Evolutionary conservation across 2,888 invertebrate species (phyloP).

Genomic region (Chydorus sphaericus): DNA sequence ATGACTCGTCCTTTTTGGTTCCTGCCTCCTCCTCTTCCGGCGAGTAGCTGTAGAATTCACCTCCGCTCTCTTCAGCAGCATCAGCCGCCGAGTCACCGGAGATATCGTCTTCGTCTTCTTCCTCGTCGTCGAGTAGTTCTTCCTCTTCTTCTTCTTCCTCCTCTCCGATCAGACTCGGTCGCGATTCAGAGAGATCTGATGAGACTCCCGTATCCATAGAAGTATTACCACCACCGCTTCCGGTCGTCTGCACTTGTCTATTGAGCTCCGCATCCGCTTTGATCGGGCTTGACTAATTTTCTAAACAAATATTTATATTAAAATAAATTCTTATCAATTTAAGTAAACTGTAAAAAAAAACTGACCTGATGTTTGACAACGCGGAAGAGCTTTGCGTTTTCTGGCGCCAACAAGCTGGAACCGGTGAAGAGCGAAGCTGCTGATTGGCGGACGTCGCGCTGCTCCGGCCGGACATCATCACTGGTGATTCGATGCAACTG

Average conservation of each 20-base stretch:
- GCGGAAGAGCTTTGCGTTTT: conserved; percentile 15
- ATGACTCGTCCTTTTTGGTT: background rate
- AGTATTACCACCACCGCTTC: background rate
- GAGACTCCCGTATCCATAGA: conserved; percentile 10
- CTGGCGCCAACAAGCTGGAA: conserved; percentile 13
- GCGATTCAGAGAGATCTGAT: conserved; percentile 21
- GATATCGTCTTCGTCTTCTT: conserved; percentile 16
- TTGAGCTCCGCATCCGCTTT: background rate
- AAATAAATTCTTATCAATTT: background rate
- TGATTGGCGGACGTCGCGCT: no score
- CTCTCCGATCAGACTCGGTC: conserved; percentile 25
- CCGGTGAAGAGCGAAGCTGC: background rate
- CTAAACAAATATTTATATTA: background rate
- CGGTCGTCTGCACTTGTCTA: no score
- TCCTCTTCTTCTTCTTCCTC: conserved; percentile 24
- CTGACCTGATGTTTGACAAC: conserved; percentile 17
- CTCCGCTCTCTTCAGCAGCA: conserved; percentile 14
- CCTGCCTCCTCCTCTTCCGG: background rate
- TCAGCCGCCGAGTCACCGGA: conserved; percentile 16
- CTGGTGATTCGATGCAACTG: no score
- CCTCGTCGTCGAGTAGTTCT: conserved; percentile 15
- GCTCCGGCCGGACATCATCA: no score
- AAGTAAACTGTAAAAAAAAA: background rate
- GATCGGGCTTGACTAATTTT: conserved; percentile 2
- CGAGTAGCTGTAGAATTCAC: no score